phyloP scores from a whole-genome alignment of 2,113 vertebrate species.

The Rhagologus leucostigma region DNA sequence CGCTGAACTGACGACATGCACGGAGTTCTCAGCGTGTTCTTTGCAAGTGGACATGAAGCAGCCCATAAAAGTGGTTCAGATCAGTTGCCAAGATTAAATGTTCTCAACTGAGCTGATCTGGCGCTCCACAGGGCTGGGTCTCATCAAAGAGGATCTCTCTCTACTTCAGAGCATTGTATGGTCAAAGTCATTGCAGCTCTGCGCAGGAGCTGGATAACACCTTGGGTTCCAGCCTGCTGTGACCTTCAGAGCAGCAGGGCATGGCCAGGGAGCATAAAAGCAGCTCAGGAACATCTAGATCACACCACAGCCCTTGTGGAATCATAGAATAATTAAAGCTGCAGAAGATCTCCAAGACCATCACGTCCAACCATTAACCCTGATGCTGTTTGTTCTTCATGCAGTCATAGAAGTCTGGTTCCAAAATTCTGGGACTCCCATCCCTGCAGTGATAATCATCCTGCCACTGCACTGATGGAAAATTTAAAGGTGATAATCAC shows the following conservation, averaged over 20 bases:
- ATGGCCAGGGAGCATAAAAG: not conserved
- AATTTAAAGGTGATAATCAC: not conserved
- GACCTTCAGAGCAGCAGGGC: not conserved
- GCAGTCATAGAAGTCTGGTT: fast-evolving
- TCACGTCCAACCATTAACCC: fast-evolving
- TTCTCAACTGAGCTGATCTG: not conserved
- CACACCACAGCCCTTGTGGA: not conserved
- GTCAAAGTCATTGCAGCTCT: not conserved
- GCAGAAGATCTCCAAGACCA: not conserved
- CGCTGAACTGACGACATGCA: not conserved
- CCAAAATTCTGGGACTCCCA: not conserved
- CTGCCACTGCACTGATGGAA: not conserved
- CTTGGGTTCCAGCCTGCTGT: not conserved
- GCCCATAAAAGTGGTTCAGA: not conserved
- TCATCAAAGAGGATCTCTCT: not conserved
- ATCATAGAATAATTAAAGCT: not conserved
- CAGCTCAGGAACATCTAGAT: not conserved
- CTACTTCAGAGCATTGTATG: fast-evolving
- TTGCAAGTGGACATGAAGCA: not conserved
- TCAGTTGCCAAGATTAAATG: not conserved
- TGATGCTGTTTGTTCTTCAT: not conserved
- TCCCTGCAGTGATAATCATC: not conserved
- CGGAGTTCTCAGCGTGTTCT: not conserved
- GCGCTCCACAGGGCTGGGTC: fast-evolving
- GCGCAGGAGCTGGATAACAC: not conserved